Base-by-base conservation (phyloP, 2,888 invertebrate genomes). In the Chymomyza fuscimana region DNA sequence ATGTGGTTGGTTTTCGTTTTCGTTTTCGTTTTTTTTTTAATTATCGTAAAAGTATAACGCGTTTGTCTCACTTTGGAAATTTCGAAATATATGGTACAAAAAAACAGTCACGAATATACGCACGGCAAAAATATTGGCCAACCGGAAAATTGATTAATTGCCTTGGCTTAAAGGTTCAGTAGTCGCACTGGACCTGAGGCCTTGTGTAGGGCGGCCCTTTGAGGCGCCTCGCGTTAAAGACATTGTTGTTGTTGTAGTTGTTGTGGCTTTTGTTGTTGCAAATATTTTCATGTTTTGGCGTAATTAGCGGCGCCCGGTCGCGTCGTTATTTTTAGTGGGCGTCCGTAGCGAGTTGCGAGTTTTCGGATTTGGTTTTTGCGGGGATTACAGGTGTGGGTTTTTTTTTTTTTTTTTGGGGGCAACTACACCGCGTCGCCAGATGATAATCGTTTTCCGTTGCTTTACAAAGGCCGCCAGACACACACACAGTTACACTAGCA, bases 101-200 rank as follows among this genome's bases (percentile, higher is more conserved):
- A 29, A 9, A 59, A 25, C 40, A 25, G 29, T 51, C 51, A 51
- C 50, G 51, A 51, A 63, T 50, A 29, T 25, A 51, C 58, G 25
- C 58, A 58, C 58, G 58, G 22, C 74, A 81, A 62, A 62, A 72
- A 77, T 78, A 25, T 82, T 77, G 84, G 85, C 80, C 78, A 85
- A 78, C 86, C 87, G 83, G 82, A 87, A 84, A 82, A 88, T 87
- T 89, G 88, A 87, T 88, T 86, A 84, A 82, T 89, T 82, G 80
- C 74, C 68, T 69, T 69, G 78, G 73, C 70, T 70, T 63, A 46
- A 46, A 46, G 58, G 58, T 25, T 58, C 22, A 5, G 19, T 19
- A 16, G n/a, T 25, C 51, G 51, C 52, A 52, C 40, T 63, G 46
- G 32, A 32, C 32, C 32, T 32, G 32, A 5, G 32, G 32, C 32